These are phyloP conservation scores for Plodia interpunctella DNA, from an alignment of 1,140 invertebrate species.

Conservation along the genomic window DNA sequence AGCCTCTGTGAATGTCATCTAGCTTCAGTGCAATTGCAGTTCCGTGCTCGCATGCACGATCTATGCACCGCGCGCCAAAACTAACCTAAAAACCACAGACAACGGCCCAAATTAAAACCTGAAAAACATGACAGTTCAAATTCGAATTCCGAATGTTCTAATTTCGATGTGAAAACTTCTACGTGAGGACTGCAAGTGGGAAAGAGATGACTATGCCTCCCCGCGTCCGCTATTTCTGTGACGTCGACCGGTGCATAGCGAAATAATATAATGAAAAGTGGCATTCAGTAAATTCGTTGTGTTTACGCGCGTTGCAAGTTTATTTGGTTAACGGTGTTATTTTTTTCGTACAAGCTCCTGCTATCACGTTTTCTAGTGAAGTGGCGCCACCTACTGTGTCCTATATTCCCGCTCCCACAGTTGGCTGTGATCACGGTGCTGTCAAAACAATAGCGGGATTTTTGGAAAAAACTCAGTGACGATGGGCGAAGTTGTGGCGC, in stretches of 20 bases:
- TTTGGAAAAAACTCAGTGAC: slow-evolving; percentile 8
- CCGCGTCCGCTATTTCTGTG: slow-evolving; percentile 58
- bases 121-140: slow-evolving; percentile 36
- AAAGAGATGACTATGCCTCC: slow-evolving; percentile 51
- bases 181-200: slow-evolving; percentile 34
- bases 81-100: slow-evolving; percentile 29
- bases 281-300: slow-evolving; percentile 72
- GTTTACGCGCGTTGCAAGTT: slow-evolving; percentile 73
- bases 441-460: slow-evolving; percentile 54
- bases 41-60: slow-evolving; percentile 49
- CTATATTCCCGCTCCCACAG: slow-evolving; percentile 34
- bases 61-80: slow-evolving; percentile 38
- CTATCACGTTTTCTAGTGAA: slow-evolving; percentile 5
- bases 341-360: slow-evolving; percentile 24
- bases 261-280: slow-evolving; percentile 74
- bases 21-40: slow-evolving; percentile 62
- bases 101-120: slow-evolving; percentile 33
- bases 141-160: slow-evolving; percentile 39
- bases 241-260: slow-evolving; percentile 68
- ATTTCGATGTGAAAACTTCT: slow-evolving; percentile 53
- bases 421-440: slow-evolving; percentile 46
- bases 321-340: slow-evolving; percentile 48
- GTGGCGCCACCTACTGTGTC: slow-evolving; percentile 53
- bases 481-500: slow-evolving; percentile 23
- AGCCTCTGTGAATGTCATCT: slow-evolving; percentile 69